Base-by-base conservation (phyloP, 2,888 invertebrate species). In the Polydrusus pterygomalis region DNA sequence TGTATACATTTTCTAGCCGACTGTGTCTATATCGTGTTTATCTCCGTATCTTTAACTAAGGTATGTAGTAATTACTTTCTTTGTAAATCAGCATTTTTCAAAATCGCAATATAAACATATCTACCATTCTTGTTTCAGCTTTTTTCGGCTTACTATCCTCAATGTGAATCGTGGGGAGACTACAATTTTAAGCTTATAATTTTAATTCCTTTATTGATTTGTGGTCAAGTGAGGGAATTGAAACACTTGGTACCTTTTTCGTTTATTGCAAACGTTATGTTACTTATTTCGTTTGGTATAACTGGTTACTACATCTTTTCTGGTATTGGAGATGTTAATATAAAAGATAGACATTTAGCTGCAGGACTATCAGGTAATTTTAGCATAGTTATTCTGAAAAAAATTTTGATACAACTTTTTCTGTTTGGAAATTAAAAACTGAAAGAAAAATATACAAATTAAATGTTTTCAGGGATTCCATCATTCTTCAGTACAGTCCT, bases 401-500 rank as follows among this genome's bases (percentile, higher is more conserved):
- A 34, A 6, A 3, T 5, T 1, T 25, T 25, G 25, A 3, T 25
- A 25, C 5, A 25, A 25, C 5, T 25, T 5, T 25, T 5, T 25
- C 25, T 25, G 25, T 5, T 25, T 5, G 1, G 25, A 3, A 25
- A 25, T 5, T 25, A 25, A 25, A 25, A 25, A 25, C 25, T 25
- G 25, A n/a, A n/a, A n/a, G n/a, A n/a, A 30, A 30, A 30, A 30
- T 30, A 30, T 30, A 30, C 30, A 30, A 10, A 34, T 34, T 34
- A 34, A 34, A 6, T 34, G 8, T 18, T 75, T 73, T 69, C 40
- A 77, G 78, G 76, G 2, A 75, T 82, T 58, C 98, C 99, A 0
- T 89, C 97, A 63, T 99, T 97, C 88, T 96, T 99, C 86, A 91
- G 98, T 70, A 98, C 98, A 0, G 98, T 97, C 0, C 94, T 99